Percentiles rank a stretch among this genome's conserved stretches.
Conservation (phyloP, 1,140 invertebrate genomes). For the Chrysoperla carnea region DNA sequence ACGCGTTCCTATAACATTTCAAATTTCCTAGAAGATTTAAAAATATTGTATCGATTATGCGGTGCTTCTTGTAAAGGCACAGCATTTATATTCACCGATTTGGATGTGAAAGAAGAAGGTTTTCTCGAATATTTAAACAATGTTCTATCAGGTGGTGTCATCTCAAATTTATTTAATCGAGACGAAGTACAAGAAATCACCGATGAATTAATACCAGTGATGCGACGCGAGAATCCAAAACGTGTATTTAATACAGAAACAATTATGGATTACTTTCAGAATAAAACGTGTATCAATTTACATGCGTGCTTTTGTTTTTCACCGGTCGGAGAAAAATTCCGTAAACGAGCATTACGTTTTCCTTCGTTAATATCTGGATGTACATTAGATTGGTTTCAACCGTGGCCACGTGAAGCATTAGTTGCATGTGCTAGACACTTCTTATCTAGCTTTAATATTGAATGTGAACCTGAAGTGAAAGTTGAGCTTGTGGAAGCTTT, state of each 20-base stretch:
- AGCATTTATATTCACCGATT: slow-evolving; percentile 92
- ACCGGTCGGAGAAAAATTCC: slow-evolving; percentile 78
- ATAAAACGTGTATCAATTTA: slow-evolving; percentile 78
- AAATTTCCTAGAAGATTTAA: slow-evolving; percentile 90
- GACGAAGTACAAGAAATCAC: slow-evolving; percentile 93
- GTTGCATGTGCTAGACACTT: slow-evolving; percentile 86
- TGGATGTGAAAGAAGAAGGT: slow-evolving; percentile 94
- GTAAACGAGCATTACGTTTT: slow-evolving; percentile 77
- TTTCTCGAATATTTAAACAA: slow-evolving; percentile 96
- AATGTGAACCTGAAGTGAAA: slow-evolving; percentile 69
- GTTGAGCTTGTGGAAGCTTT: slow-evolving; percentile 70
- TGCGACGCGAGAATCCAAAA: slow-evolving; percentile 89
- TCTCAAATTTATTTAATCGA: slow-evolving; percentile 84
- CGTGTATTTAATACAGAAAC: slow-evolving; percentile 72
- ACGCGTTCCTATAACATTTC: slow-evolving; percentile 92
- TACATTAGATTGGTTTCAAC: slow-evolving; percentile 95
- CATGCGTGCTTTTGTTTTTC: slow-evolving; percentile 95
- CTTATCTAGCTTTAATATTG: slow-evolving; percentile 74
- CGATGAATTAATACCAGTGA: slow-evolving; percentile 79
- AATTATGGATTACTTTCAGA: slow-evolving; percentile 87
- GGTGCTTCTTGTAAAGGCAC: slow-evolving; percentile 92
- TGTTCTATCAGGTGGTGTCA: slow-evolving; percentile 79
- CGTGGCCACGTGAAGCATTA: slow-evolving; percentile 90
- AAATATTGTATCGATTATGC: slow-evolving; percentile 79
- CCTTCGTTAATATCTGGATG: slow-evolving; percentile 93